phyloP scores from a whole-genome alignment of 2,888 invertebrate genomes.

The Sinelater perroti region DNA sequence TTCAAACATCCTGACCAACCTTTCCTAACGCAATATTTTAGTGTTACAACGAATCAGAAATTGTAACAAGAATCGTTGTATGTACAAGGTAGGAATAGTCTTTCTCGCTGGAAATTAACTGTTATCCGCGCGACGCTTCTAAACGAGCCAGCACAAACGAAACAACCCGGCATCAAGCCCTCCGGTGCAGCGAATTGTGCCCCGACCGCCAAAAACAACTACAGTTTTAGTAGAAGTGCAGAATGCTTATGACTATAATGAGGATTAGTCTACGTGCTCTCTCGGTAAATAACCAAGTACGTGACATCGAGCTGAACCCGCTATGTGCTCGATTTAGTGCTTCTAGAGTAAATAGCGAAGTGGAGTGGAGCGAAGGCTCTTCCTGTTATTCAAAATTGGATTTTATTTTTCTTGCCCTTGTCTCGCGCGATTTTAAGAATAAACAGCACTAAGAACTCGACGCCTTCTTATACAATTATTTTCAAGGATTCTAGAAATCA shows the following conservation, averaged over 20 bases:
- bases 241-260: constrained; percentile 1
- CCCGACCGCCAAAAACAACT: constrained; percentile 6
- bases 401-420: too few species aligned
- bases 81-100: background rate
- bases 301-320: background rate
- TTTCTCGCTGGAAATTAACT: constrained; percentile 1
- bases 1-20: too few species aligned
- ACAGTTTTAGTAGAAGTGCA: background rate
- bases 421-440: too few species aligned
- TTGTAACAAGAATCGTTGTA: too few species aligned
- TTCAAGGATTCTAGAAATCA: too few species aligned
- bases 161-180: background rate
- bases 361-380: too few species aligned
- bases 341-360: too few species aligned
- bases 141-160: background rate
- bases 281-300: background rate
- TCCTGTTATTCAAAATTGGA: too few species aligned
- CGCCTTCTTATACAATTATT: too few species aligned
- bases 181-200: background rate
- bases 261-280: background rate
- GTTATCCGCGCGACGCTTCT: background rate
- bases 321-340: background rate
- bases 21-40: too few species aligned
- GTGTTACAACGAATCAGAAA: too few species aligned
- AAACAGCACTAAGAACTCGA: too few species aligned